Evolutionary conservation across 2,797 vertebrate genomes (phyloP).

Genomic region (Pangasius sanitwongsei): DNA sequence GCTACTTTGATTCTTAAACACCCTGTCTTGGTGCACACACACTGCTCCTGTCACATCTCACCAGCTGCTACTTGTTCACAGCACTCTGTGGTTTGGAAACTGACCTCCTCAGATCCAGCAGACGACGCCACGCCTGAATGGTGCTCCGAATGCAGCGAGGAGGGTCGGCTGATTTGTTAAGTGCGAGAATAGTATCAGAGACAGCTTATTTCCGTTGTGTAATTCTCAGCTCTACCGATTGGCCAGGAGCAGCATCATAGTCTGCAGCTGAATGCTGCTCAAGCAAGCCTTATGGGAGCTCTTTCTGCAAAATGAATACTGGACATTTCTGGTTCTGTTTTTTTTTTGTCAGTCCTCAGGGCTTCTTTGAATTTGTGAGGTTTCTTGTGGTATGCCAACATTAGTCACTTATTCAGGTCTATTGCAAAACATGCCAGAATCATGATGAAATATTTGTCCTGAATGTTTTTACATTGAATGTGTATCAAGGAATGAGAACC

Average conservation of each 20-base stretch:
- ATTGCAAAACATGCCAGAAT: conserved; percentile 54
- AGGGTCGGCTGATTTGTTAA: conserved; percentile 63
- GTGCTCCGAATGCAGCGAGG: conserved; percentile 35
- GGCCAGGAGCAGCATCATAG: conserved; percentile 20
- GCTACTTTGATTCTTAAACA: conserved; percentile 57
- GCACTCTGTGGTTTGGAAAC: conserved; percentile 40
- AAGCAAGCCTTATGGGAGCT: conserved; percentile 23
- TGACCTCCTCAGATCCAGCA: conserved; percentile 48
- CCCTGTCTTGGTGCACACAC: conserved; percentile 54
- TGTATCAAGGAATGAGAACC: conserved; percentile 78
- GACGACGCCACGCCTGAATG: conserved; percentile 40
- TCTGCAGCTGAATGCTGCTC: conserved; percentile 26
- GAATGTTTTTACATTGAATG: conserved; percentile 69
- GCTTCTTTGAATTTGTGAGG: conserved; percentile 46
- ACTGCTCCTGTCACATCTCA: conserved; percentile 48
- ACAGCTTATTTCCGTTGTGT: conserved; percentile 51
- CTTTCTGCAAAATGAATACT: conserved; percentile 35
- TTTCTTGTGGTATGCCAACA: conserved; percentile 51
- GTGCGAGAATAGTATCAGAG: conserved; percentile 54
- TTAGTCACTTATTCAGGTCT: conserved; percentile 51
- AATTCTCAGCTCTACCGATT: conserved; percentile 30
- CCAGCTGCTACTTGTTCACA: conserved; percentile 63
- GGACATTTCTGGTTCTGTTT: conserved; percentile 44
- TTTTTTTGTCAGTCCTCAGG: conserved; percentile 42
- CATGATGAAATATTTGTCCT: conserved; percentile 63